phyloP scores from a whole-genome alignment of 2,113 vertebrate genomes.

The Mystacornis crossleyi region DNA sequence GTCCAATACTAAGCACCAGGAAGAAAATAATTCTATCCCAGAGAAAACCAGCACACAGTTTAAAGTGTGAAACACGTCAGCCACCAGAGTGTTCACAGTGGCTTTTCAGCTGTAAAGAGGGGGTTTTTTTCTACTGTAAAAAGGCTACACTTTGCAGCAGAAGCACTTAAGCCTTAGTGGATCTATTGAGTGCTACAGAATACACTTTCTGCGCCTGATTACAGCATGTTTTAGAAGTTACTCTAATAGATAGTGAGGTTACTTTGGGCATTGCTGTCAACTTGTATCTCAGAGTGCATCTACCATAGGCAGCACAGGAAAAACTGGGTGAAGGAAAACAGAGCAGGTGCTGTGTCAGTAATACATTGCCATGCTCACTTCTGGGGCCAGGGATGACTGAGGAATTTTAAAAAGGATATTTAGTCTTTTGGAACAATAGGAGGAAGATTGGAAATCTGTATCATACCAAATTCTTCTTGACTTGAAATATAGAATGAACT shows the following conservation, averaged over 20 bases:
- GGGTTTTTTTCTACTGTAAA: not conserved
- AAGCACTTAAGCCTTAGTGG: conserved; percentile 25
- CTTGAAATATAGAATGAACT: not conserved
- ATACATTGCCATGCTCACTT: not conserved
- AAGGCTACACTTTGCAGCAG: not conserved
- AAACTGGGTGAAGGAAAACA: not conserved
- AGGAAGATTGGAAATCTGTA: not conserved
- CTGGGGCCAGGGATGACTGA: not conserved
- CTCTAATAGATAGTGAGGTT: not conserved
- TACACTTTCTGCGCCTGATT: not conserved
- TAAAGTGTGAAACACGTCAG: not conserved
- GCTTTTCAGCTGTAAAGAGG: not conserved
- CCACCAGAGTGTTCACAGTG: not conserved
- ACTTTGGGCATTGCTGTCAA: conserved; percentile 14
- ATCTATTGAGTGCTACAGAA: not conserved
- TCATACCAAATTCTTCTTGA: not conserved
- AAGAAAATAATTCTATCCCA: not conserved
- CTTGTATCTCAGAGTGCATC: not conserved
- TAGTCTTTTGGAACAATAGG: not conserved
- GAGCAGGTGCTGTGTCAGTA: not conserved
- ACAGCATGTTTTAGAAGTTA: conserved; percentile 4
- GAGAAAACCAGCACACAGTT: not conserved
- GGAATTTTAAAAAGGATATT: not conserved
- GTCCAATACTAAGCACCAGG: not conserved
- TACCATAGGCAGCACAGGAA: not conserved